Conservation (phyloP, 2,797 vertebrate genomes). For the Oreochromis mossambicus region DNA sequence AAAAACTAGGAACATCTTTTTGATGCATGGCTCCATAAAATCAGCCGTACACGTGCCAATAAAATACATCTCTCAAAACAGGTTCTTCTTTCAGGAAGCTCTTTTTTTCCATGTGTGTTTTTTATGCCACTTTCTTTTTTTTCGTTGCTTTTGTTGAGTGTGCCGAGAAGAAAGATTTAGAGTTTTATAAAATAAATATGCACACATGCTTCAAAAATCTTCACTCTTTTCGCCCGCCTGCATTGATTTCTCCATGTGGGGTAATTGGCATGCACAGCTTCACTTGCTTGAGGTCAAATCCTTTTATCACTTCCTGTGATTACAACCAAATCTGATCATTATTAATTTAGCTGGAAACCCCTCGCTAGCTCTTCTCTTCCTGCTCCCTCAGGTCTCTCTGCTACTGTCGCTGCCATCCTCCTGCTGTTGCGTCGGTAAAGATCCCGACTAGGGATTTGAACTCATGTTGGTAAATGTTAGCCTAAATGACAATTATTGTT, state of each 20-base stretch:
- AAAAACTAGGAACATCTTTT: not conserved
- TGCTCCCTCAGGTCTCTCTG: not conserved
- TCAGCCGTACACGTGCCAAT: not conserved
- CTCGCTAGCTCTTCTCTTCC: not conserved
- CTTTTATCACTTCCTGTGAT: constrained; percentile 1
- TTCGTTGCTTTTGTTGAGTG: not conserved
- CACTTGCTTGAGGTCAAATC: constrained; percentile 2
- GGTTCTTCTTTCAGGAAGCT: not conserved
- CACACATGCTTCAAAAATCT: not conserved
- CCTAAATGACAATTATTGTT: constrained; percentile 52
- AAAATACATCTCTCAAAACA: not conserved
- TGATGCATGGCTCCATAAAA: not conserved
- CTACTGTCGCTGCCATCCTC: not conserved
- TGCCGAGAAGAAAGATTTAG: not conserved
- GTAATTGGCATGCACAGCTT: not conserved
- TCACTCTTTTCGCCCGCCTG: not conserved
- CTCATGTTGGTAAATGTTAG: constrained; percentile 28
- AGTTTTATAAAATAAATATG: not conserved
- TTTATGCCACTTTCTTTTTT: not conserved
- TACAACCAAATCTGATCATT: constrained; percentile 22
- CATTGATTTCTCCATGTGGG: not conserved
- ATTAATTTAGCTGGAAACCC: constrained; percentile 13
- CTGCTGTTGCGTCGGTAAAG: not conserved
- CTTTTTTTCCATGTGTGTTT: not conserved
- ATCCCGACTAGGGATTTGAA: constrained; percentile 9